Base-by-base conservation (phyloP, 2,888 invertebrate species). In the Isotomurus palustris region DNA sequence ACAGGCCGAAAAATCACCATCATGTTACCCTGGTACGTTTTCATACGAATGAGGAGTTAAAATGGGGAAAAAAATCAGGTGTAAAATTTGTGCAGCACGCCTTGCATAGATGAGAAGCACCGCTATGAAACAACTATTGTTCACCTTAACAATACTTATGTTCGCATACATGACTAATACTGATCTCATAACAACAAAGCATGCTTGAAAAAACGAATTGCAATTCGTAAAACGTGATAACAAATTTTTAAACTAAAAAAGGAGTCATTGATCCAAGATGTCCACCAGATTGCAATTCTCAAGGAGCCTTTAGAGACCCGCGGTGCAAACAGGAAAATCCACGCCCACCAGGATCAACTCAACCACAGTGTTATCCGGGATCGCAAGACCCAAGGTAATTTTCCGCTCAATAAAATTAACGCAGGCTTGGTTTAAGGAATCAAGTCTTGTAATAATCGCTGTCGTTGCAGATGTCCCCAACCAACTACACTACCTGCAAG, bases 21-120 rank as follows among this genome's bases (percentile, higher is more conserved):
- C 72, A 29, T 76, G 76, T 48, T 75, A 71, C 38, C 59, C 62
- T 21, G 63, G 55, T 55, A 43, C 12, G 32, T 32, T 14, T 10
- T 32, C 32, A 32, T 8, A 32, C 8, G 3, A n/a, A n/a, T n/a
- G n/a, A n/a, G n/a, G n/a, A n/a, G n/a, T n/a, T n/a, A n/a, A n/a
- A n/a, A n/a, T n/a, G n/a, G n/a, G n/a, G n/a, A n/a, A n/a, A n/a
- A n/a, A n/a, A n/a, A n/a, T n/a, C n/a, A n/a, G n/a, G n/a, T n/a
- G n/a, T n/a, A n/a, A n/a, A n/a, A n/a, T n/a, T n/a, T n/a, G n/a
- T n/a, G n/a, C n/a, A n/a, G n/a, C n/a, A n/a, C n/a, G n/a, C n/a
- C n/a, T n/a, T n/a, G n/a, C n/a, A n/a, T n/a, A n/a, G n/a, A n/a
- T n/a, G n/a, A n/a, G n/a, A n/a, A n/a, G n/a, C n/a, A n/a, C n/a